Conservation (phyloP, 2,797 vertebrate species). For the Podarcis lilfordi region DNA sequence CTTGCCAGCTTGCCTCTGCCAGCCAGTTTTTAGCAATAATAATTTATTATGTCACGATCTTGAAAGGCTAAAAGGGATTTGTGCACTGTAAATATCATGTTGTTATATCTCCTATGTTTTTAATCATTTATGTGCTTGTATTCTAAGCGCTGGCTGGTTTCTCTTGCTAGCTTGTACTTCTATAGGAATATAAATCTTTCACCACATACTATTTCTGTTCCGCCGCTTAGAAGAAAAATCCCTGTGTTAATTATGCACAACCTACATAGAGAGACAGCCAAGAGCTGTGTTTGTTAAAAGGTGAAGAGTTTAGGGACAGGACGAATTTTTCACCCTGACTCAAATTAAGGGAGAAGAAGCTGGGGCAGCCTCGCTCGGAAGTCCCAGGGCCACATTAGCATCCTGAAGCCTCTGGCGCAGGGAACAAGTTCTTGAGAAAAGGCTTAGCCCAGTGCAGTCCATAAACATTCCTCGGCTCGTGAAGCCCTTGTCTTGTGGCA, state of each 20-base stretch:
- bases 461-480: not conserved
- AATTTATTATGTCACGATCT: slow-evolving; percentile 32
- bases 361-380: not conserved
- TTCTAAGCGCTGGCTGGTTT: not conserved
- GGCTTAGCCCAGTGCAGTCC: not conserved
- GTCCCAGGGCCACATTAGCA: not conserved
- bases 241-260: not conserved
- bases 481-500: not conserved
- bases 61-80: not conserved
- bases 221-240: not conserved
- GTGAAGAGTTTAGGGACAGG: not conserved
- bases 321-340: not conserved
- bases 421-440: too few species aligned
- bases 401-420: not conserved
- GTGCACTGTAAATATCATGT: not conserved
- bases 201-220: not conserved
- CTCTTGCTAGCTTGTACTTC: not conserved
- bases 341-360: not conserved
- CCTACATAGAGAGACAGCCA: not conserved
- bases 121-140: not conserved
- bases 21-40: slow-evolving; percentile 2
- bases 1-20: not conserved
- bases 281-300: not conserved
- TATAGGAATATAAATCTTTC: not conserved
- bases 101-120: not conserved